A percentile compares a stretch with the other conserved stretches of the same genome.
These are phyloP conservation scores for Stomatorhinus ivindoensis DNA, from an alignment of 2,113 vertebrate genomes.

Conservation along the genomic window DNA sequence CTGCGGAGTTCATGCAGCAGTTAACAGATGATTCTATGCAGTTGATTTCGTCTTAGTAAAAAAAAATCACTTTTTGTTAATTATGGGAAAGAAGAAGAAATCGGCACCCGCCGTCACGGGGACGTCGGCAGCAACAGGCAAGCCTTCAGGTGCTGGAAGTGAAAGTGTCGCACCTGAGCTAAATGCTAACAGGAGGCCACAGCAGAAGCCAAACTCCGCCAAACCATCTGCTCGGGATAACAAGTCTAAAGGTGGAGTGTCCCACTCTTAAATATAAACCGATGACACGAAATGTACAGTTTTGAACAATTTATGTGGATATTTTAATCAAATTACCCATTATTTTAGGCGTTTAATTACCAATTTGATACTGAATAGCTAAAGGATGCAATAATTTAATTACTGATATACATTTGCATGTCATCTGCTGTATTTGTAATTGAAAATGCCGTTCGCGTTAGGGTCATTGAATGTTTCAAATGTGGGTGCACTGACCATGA, in stretches of 20 bases:
- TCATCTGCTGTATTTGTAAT: background rate
- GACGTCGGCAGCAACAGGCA: conserved; percentile 31
- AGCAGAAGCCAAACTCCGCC: conserved; percentile 26
- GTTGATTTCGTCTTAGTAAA: background rate
- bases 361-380: background rate
- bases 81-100: conserved; percentile 90
- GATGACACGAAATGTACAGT: background rate
- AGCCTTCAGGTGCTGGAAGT: conserved; percentile 33
- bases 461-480: background rate
- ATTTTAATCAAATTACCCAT: background rate
- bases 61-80: background rate
- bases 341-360: background rate
- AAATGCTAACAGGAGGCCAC: conserved; percentile 44
- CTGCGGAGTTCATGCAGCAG: background rate
- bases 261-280: background rate
- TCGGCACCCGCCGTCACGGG: conserved; percentile 38
- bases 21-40: background rate
- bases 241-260: conserved; percentile 54
- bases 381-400: background rate
- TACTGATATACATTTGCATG: background rate
- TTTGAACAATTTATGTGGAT: background rate
- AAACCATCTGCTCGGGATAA: conserved; percentile 49
- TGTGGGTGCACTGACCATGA: background rate
- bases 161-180: conserved; percentile 53
- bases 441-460: background rate